Percentiles rank a stretch among this genome's conserved stretches.
Conservation (phyloP, 2,888 invertebrate genomes). For the Rhimphoctona megacephalus region DNA sequence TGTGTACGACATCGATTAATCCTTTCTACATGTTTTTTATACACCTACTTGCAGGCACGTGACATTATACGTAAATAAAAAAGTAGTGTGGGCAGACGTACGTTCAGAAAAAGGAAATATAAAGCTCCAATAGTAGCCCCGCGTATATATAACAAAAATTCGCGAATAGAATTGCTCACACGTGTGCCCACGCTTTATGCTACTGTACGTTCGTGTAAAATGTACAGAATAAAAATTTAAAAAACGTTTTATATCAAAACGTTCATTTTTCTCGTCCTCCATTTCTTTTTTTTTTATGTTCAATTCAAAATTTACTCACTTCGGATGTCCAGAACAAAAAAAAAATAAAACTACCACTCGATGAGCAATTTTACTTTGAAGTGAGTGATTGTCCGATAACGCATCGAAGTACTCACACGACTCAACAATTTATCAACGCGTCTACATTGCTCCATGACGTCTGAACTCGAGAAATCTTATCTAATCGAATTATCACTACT, state of each 20-base stretch:
- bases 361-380: not conserved
- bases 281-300: not conserved
- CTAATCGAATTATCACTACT: conserved; percentile 44
- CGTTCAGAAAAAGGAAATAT: conserved; percentile 9
- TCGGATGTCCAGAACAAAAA: not conserved
- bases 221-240: not conserved
- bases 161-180: conserved; percentile 60
- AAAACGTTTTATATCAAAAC: conserved; percentile 1
- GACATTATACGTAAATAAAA: conserved; percentile 14
- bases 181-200: conserved; percentile 48
- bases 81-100: conserved; percentile 23
- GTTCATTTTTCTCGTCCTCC: conserved; percentile 3
- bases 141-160: conserved; percentile 42
- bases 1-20: not conserved
- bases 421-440: conserved; percentile 12
- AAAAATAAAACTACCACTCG: conserved; percentile 2
- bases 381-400: conserved; percentile 37
- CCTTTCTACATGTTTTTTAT: not conserved
- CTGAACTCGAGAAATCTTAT: conserved; percentile 42
- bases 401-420: conserved; percentile 10
- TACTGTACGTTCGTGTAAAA: conserved; percentile 11
- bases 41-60: not conserved
- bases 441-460: conserved; percentile 23
- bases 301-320: not conserved
- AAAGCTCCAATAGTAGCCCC: conserved; percentile 6